These are phyloP conservation scores for Aporrectodea caliginosa DNA, from an alignment of 1,140 invertebrate genomes.

Conservation along the genomic window DNA sequence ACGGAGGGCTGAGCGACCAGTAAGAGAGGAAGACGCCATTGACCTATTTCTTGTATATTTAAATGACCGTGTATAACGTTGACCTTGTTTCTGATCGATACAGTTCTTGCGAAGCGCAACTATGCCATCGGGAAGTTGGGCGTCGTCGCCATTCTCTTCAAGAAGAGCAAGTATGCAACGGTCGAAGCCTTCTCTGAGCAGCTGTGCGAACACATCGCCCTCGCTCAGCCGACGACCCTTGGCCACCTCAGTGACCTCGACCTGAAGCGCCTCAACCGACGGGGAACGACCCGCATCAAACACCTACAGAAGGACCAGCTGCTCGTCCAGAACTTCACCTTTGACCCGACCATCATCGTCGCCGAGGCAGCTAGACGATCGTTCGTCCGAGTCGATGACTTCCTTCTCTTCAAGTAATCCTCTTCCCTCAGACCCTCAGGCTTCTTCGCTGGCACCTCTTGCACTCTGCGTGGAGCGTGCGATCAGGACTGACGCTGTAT, in stretches of 20 bases:
- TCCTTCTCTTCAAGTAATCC: conserved; percentile 20
- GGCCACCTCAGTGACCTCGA: background rate
- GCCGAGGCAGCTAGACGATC: conserved; percentile 24
- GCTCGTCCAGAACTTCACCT: conserved; percentile 23
- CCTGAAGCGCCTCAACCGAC: conserved; percentile 1
- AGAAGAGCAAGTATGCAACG: conserved; percentile 23
- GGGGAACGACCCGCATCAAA: background rate
- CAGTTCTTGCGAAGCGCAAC: conserved; percentile 9
- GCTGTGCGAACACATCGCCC: conserved; percentile 25
- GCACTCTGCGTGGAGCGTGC: no score
- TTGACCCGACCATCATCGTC: conserved; percentile 25
- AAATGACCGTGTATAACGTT: no score
- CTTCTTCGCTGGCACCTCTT: no score
- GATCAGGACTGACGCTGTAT: no score
- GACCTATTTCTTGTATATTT: no score
- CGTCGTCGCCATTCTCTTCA: conserved; percentile 14
- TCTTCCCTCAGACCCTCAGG: no score
- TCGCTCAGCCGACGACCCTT: conserved; percentile 3
- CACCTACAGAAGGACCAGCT: conserved; percentile 18
- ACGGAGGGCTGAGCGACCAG: no score
- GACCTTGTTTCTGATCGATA: no score
- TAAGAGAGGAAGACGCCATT: no score
- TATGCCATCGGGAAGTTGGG: conserved; percentile 15
- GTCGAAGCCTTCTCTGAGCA: conserved; percentile 25
- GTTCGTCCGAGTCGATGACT: conserved; percentile 19